Evolutionary conservation across 2,113 vertebrate genomes (phyloP), one percentile per base, ranked within the genome.

Genomic region (Indicator indicator): DNA sequence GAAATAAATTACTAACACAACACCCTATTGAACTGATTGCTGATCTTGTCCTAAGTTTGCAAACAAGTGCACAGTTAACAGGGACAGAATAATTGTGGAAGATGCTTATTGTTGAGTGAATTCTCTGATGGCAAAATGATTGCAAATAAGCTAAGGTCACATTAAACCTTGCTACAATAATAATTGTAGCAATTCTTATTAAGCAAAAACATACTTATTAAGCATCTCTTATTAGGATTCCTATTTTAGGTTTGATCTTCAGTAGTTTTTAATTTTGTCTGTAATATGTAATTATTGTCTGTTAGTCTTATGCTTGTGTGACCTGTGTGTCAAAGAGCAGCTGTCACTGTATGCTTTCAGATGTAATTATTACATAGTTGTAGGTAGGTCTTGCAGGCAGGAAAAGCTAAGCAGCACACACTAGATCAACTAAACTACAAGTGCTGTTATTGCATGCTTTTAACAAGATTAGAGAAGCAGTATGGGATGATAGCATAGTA

Each of bases 121-220:
- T 83, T 95, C 82, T 90, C 27, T 1, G 42, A 68, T 60, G 68
- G 74, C 67, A 78, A 89, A 94, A 83, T 70, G 62, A 62, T 79
- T 95, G 84, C 84, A 89, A 59, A 91, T 93, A 86, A 93, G 83
- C 59, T 90, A 68, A 96, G 80, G 81, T 96, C 91, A 92, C 59
- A 64, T 82, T 94, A 86, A 95, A 82, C 83, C 88, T 75, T 88
- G 38, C 83, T 52, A 52, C 50, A 52, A 50, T 94, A 84, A 92
- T 94, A 93, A 82, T 91, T 94, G 78, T 77, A 88, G 72, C 70
- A 74, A 50, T 89, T 78, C 86, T 94, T 92, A 88, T 79, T 90
- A 94, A 94, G 72, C 70, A 88, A 56, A 83, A 91, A 58, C 32
- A 18, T 52, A 73, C 40, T 83, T 86, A 65, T 54, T 93, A 71